Evolutionary conservation across 2,888 invertebrate species (phyloP).

Genomic region (Atherix ibis): DNA sequence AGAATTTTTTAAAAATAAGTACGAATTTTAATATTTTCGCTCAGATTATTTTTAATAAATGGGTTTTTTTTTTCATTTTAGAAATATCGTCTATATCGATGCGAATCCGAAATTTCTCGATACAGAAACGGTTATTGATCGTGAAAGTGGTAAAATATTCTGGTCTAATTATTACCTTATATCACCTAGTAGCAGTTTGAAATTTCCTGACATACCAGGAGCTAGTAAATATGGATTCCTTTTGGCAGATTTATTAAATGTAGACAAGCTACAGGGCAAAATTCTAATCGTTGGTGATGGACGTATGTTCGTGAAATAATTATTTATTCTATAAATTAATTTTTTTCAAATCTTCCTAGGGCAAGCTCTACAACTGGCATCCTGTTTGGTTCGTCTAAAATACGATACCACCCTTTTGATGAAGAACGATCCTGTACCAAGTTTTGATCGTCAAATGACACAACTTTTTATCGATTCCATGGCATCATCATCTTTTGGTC

Average conservation of each 20-base stretch:
- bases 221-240: slow-evolving; percentile 5
- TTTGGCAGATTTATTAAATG: slow-evolving; percentile 5
- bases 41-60: too few relatives aligned
- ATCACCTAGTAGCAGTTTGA: slow-evolving; percentile 2
- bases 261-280: slow-evolving; percentile 2
- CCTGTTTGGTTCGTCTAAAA: slow-evolving; percentile 2
- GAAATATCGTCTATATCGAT: too few relatives aligned
- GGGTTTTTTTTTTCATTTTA: too few relatives aligned
- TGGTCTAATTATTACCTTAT: too few relatives aligned
- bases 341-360: slow-evolving; percentile 3
- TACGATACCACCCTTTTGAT: slow-evolving; percentile 3
- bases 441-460: slow-evolving; percentile 6
- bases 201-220: slow-evolving; percentile 5
- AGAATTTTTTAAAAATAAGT: too few relatives aligned
- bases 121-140: too few relatives aligned
- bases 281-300: slow-evolving; percentile 6
- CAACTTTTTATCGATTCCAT: not conserved
- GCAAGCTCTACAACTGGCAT: slow-evolving; percentile 3
- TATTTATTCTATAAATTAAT: not conserved
- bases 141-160: too few relatives aligned
- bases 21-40: too few relatives aligned
- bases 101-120: too few relatives aligned
- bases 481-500: not conserved
- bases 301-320: slow-evolving; percentile 4
- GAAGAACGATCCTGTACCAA: not conserved